Conservation (phyloP, 1,140 invertebrate genomes). For the Centruroides sculpturatus region DNA sequence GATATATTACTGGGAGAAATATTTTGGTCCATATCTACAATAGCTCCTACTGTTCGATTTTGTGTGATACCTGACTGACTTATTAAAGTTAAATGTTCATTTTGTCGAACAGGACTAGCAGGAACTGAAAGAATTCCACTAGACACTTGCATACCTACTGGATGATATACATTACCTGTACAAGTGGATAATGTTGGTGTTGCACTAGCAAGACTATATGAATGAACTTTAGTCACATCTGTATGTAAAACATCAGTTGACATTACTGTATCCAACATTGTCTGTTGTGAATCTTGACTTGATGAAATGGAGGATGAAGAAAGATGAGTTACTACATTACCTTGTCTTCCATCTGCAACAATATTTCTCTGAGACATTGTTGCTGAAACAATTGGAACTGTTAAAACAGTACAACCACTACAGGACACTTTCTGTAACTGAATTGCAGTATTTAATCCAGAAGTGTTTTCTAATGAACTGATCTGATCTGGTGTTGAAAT, state of each 20-base stretch:
- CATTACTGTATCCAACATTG: not conserved
- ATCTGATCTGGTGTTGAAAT: not conserved
- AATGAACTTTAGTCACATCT: conserved; percentile 13
- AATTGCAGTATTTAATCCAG: not conserved
- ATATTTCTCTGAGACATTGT: not conserved
- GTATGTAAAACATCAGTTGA: not conserved
- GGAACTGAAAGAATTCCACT: not conserved
- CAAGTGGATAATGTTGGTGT: not conserved
- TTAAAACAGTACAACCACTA: not conserved
- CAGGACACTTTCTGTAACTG: not conserved
- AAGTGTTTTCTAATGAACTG: not conserved
- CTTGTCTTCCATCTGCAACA: not conserved
- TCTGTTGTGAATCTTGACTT: not conserved
- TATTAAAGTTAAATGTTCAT: too few species aligned
- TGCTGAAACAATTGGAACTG: not conserved
- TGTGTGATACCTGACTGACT: too few species aligned
- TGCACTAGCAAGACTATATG: conserved; percentile 10
- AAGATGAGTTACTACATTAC: not conserved
- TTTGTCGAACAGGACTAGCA: not conserved
- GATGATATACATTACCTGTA: not conserved
- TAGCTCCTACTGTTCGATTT: too few species aligned
- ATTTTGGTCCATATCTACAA: too few species aligned
- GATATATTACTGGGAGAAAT: too few species aligned
- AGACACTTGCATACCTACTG: not conserved
- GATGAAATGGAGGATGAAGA: not conserved